Evolutionary conservation across 2,888 invertebrate species (phyloP).

Genomic region (Drosophila subsilvestris): DNA sequence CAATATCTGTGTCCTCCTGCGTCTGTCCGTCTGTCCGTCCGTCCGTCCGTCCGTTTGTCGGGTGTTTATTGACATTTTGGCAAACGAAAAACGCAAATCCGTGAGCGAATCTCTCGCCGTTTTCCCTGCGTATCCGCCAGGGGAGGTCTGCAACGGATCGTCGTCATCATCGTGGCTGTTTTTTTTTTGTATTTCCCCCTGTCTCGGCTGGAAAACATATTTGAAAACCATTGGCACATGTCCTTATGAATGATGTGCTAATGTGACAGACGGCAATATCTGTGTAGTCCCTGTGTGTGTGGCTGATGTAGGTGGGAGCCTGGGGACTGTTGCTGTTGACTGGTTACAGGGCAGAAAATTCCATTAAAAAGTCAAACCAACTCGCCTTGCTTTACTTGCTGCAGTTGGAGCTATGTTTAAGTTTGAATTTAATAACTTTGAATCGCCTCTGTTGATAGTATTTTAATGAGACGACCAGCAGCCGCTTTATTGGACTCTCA

Average conservation of each 20-base stretch:
- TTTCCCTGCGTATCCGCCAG: slow-evolving; percentile 59
- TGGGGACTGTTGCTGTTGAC: not conserved
- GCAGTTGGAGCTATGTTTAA: too few species aligned
- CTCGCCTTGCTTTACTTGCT: too few species aligned
- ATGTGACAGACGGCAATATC: slow-evolving; percentile 75
- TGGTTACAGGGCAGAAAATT: not conserved
- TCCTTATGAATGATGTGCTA: slow-evolving; percentile 83
- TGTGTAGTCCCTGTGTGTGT: slow-evolving; percentile 1
- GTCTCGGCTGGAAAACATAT: slow-evolving; percentile 55
- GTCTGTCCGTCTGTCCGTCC: slow-evolving; percentile 49
- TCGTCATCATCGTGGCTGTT: slow-evolving; percentile 9
- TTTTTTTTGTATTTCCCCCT: slow-evolving; percentile 15
- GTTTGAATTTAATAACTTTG: not conserved
- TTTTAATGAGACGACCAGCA: slow-evolving; percentile 18
- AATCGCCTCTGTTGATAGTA: not conserved
- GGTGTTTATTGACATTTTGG: slow-evolving; percentile 78
- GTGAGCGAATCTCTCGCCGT: slow-evolving; percentile 31
- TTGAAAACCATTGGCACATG: slow-evolving; percentile 76
- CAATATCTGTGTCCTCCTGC: slow-evolving; percentile 48
- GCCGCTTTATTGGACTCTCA: slow-evolving; percentile 11
- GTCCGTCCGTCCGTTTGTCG: slow-evolving; percentile 47
- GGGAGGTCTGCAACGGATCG: slow-evolving; percentile 50
- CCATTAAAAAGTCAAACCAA: not conserved
- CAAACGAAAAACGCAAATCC: slow-evolving; percentile 70
- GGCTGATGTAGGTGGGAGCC: slow-evolving; percentile 3